Base-by-base conservation (phyloP, 2,113 vertebrate species). In the Platycercus adscitus region DNA sequence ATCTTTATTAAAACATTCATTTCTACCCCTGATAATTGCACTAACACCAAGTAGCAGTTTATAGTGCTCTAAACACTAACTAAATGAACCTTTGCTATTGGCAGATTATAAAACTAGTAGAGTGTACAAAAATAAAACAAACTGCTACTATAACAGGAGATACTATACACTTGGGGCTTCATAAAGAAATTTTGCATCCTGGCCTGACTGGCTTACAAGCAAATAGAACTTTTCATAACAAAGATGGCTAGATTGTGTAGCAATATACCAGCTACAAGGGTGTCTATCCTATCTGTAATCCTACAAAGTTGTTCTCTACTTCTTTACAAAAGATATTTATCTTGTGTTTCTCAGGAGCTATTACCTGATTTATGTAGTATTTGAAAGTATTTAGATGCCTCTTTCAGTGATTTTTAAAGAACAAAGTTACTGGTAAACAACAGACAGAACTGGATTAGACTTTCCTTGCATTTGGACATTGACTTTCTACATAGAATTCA, bases 181-280 rank as follows among this genome's bases (percentile, higher is more conserved):
- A 68, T 72, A 91, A 95, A 78, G 65, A 52, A 81, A 50, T 89
- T 92, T n/a, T 92, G 77, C 44, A 95, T 87, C 47, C 47, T 92
- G 55, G 25, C 39, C 44, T 61, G 47, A 86, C 29, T 2, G 4
- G 16, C 18, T 78, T 86, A 43, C 39, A 81, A 87, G 33, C 50
- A 93, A 95, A 71, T 39, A 81, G 35, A 69, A 81, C 17, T 60
- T 91, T 77, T 88, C 60, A 81, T 89, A 76, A 91, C 60, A 89
- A 91, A 90, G 41, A 60, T 33, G 71, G 47, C 35, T 78, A 44
- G 68, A 60, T 64, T 92, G 53, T 89, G 93, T 81, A 78, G 82
- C 86, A 83, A 33, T 86, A 61, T 49, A 28, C 44, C 79, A 94
- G 65, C 84, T 80, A 64, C 25, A 33, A 76, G 66, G 56, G 61